Base-by-base conservation (phyloP, 2,113 vertebrate species). In the Sinocyclocheilus rhinocerous region DNA sequence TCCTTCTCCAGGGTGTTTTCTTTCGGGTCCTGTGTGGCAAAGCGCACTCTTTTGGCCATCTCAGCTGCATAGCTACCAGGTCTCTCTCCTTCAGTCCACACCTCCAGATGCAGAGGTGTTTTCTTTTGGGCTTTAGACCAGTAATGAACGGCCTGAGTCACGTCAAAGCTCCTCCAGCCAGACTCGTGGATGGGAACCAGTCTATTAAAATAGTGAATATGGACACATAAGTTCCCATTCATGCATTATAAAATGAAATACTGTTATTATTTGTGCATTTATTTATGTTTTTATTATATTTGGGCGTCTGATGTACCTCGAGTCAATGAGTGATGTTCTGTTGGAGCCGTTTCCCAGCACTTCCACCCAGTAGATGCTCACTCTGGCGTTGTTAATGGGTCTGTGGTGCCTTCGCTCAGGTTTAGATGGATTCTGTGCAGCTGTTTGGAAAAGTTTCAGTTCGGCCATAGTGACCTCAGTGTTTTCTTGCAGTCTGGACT, bases 161-260 rank as follows among this genome's bases (percentile, higher is more conserved):
- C 96, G 0, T 97, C 97, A 7, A 97, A 96, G 87, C 94, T 93
- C 88, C 89, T 95, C 97, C 96, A 97, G 73, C 96, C 96, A 0
- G 94, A 95, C 85, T 96, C 95, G 0, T 91, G 91, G 2, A 96
- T 87, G 3, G 95, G 93, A 90, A 97, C 94, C 87, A 96, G 93
- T 92, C 96, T 97, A 89, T 5, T 2, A 91, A 75, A 92, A 76
- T 20, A 55, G 42, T 36, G 22, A 45, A 69, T 12, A 83, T 39
- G 10, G 61, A 65, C 33, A 12, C 12, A 59, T 57, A 16, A 81
- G 69, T 61, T 61, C 50, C 18, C 12, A 33, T 52, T 84, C 33
- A 76, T 24, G 77, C 33, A 48, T 10, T 67, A 50, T 16, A 16
- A 42, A 36, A 63, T 45, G 15, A 26, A 16, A 73, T 1, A 4